Percentiles rank a stretch among this genome's conserved stretches.
These are phyloP conservation scores for Drosophila bifasciata DNA, from an alignment of 1,140 invertebrate genomes.

Conservation along the genomic window DNA sequence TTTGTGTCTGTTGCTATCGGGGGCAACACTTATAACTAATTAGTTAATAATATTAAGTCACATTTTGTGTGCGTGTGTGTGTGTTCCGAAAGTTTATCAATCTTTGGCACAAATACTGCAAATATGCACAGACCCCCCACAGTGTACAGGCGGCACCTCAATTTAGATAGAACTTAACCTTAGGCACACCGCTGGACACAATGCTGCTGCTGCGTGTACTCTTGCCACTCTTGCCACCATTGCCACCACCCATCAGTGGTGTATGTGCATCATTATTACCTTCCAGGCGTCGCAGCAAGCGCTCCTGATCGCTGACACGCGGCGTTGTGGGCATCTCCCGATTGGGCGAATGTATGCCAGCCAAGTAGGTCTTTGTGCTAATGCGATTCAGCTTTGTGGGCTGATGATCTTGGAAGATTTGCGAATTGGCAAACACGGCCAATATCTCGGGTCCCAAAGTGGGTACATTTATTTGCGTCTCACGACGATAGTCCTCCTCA, in stretches of 20 bases:
- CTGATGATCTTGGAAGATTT: slow-evolving; percentile 83
- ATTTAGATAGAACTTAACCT: slow-evolving; percentile 75
- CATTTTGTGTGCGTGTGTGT: slow-evolving; percentile 47
- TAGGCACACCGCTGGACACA: slow-evolving; percentile 65
- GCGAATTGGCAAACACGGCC: slow-evolving; percentile 82
- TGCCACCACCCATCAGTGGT: slow-evolving; percentile 45
- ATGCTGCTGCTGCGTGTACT: slow-evolving; percentile 75
- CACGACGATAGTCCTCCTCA: slow-evolving; percentile 82
- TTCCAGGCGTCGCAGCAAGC: slow-evolving; percentile 77
- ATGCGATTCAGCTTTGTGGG: slow-evolving; percentile 77
- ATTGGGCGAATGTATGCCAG: slow-evolving; percentile 73
- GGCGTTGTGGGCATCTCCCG: slow-evolving; percentile 73
- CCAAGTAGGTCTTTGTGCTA: slow-evolving; percentile 73
- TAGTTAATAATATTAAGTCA: slow-evolving; percentile 74
- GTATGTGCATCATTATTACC: slow-evolving; percentile 77
- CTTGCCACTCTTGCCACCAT: slow-evolving; percentile 68
- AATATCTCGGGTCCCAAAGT: slow-evolving; percentile 81
- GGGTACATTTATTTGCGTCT: slow-evolving; percentile 82
- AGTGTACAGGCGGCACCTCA: too few species aligned
- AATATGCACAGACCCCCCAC: slow-evolving; percentile 27
- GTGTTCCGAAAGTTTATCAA: slow-evolving; percentile 36
- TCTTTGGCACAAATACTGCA: slow-evolving; percentile 80
- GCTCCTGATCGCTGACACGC: slow-evolving; percentile 73
- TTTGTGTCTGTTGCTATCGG: slow-evolving; percentile 14
- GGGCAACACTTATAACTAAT: slow-evolving; percentile 46